phyloP scores from a whole-genome alignment of 2,888 invertebrate species.

The Athalia rosae region DNA sequence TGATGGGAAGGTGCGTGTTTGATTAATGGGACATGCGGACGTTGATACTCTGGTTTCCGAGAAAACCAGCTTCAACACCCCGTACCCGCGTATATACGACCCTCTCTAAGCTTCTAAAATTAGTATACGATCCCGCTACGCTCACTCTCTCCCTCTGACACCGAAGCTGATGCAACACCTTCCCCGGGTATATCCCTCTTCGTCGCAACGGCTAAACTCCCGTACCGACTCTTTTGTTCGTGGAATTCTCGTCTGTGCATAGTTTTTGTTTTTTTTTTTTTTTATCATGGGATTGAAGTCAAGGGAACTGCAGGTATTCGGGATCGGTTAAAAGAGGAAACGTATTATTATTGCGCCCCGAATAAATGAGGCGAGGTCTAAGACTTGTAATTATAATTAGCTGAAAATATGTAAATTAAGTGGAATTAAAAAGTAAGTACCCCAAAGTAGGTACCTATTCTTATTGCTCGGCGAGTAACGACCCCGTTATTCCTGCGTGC shows the following conservation, averaged over 20 bases:
- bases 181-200: no score
- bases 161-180: background rate
- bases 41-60: conserved; percentile 13
- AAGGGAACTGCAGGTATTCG: no score
- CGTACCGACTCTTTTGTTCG: conserved; percentile 6
- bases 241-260: background rate
- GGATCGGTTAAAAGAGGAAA: background rate
- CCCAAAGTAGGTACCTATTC: conserved; percentile 7
- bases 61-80: conserved; percentile 13
- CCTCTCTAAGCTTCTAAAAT: conserved; percentile 16
- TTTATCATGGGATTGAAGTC: no score
- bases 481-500: background rate
- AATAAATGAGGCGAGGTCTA: conserved; percentile 1
- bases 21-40: conserved; percentile 39
- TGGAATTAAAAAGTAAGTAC: conserved; percentile 31
- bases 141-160: background rate
- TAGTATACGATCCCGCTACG: background rate
- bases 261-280: background rate
- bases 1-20: conserved; percentile 26
- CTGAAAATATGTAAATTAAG: conserved; percentile 24
- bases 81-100: conserved; percentile 6
- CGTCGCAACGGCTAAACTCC: background rate
- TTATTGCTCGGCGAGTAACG: background rate
- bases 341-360: conserved; percentile 31
- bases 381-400: conserved; percentile 27